A percentile compares a stretch with the other conserved stretches of the same genome.
These are phyloP conservation scores for Eristalinus aeneus DNA, from an alignment of 2,888 invertebrate genomes.

Conservation along the genomic window DNA sequence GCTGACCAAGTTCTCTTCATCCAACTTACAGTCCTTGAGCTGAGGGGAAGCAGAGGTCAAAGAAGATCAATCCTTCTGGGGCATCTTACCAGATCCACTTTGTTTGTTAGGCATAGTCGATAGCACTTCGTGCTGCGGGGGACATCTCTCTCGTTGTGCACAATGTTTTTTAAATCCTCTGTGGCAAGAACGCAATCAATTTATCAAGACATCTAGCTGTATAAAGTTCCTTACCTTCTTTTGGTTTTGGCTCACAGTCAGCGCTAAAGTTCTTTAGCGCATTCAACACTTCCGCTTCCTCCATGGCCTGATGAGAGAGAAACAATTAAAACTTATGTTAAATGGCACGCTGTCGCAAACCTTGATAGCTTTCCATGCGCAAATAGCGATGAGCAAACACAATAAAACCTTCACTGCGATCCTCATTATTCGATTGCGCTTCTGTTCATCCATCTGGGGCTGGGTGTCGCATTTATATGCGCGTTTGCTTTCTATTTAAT, in stretches of 20 bases:
- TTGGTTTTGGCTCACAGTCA: conserved; percentile 22
- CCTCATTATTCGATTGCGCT: background rate
- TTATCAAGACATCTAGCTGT: no score
- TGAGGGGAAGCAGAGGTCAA: conserved; percentile 8
- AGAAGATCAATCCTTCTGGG: background rate
- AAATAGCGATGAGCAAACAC: conserved; percentile 16
- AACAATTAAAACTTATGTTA: no score
- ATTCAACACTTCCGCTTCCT: background rate
- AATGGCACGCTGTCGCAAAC: background rate
- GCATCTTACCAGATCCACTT: conserved; percentile 75
- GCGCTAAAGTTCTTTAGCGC: conserved; percentile 10
- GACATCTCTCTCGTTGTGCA: conserved; percentile 73
- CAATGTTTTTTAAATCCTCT: conserved; percentile 70
- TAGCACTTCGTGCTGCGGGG: conserved; percentile 76
- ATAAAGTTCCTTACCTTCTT: background rate
- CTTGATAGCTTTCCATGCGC: conserved; percentile 4
- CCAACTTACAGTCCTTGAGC: conserved; percentile 36
- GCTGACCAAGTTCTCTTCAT: conserved; percentile 4
- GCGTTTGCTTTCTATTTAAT: conserved; percentile 3
- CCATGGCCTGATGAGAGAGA: conserved; percentile 18
- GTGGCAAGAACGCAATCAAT: background rate
- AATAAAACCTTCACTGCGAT: conserved; percentile 28
- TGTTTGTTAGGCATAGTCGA: conserved; percentile 76
- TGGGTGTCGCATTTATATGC: conserved; percentile 45
- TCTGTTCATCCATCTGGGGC: conserved; percentile 7